Conservation (phyloP, 2,797 vertebrate genomes). For the Danio jaintianensis region DNA sequence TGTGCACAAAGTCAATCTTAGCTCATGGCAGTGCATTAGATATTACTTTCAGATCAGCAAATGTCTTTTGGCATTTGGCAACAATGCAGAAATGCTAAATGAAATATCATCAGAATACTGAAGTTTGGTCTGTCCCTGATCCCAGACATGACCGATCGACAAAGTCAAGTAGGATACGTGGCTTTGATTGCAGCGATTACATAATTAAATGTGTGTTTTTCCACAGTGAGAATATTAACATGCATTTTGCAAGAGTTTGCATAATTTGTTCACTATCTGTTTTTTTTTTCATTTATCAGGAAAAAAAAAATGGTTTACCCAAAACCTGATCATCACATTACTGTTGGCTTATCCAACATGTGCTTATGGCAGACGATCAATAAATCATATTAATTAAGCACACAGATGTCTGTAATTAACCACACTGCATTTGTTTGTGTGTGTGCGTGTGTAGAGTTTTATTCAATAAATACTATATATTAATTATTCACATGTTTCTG, state of each 20-base stretch:
- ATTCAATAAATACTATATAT: no score
- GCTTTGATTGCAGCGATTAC: neutral
- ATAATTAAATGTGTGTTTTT: neutral
- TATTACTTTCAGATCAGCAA: slow-evolving; percentile 60
- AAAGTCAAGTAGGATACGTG: slow-evolving; percentile 1
- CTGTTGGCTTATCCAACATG: neutral
- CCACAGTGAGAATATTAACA: neutral
- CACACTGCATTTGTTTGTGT: no score
- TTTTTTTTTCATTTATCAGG: neutral
- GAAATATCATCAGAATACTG: neutral
- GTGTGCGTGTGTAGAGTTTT: no score
- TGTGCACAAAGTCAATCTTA: slow-evolving; percentile 50
- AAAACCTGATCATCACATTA: neutral
- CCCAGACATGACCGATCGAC: neutral
- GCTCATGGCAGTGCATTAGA: slow-evolving; percentile 48
- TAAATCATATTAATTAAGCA: no score
- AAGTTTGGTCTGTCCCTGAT: neutral
- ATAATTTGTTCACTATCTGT: neutral
- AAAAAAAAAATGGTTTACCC: neutral
- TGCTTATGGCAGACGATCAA: no score
- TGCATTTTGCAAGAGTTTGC: neutral
- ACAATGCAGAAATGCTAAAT: neutral
- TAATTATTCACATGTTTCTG: no score
- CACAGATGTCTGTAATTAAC: no score
- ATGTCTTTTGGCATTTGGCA: slow-evolving; percentile 39